Evolutionary conservation across 2,113 vertebrate species (phyloP), one percentile per base, ranked within the genome.

Genomic region (Clinocottus analis): DNA sequence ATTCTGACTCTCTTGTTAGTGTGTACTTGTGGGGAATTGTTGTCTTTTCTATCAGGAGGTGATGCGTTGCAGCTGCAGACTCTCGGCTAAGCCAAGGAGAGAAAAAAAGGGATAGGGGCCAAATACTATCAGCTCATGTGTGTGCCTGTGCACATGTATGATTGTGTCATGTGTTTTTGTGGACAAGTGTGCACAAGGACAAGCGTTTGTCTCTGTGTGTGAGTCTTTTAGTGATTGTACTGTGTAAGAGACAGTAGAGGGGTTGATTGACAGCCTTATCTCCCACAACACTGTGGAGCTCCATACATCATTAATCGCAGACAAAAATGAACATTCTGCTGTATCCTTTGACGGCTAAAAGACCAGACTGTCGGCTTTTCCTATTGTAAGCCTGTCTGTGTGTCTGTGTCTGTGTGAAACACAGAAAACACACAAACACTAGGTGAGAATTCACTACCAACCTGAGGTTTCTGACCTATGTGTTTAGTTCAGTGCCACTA

Each of bases 1-100:
- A 87, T 80, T 71, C 75, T 62, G 10, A 55, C 74, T 89, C 83
- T 83, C 88, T 93, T 91, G 92, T 93, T 90, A 88, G 90, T 83
- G 89, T 90, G 84, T 88, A 70, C 89, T 90, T 81, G 80, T 79
- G 77, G 85, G 89, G 84, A 89, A 93, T 91, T 69, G 90, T 90
- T 90, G 86, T 90, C 84, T 84, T 85, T 86, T 83, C 92, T 93
- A 89, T 90, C 90, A 83, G 88, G 75, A 87, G 88, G 88, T 88
- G 89, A 91, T 87, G 72, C 68, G 85, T 79, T 59, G 73, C 89
- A 85, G 83, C 92, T 75, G 77, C 67, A 59, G 78, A 90, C 87
- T 91, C 86, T 92, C 72, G 78, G 77, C 70, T 84, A 87, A 90
- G 77, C 83, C 78, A 21, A 61, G 70, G 79, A 86, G 81, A 82